Percentiles rank a stretch among this genome's conserved stretches.
These are phyloP conservation scores for Sphaerodactylus townsendi DNA, from an alignment of 2,113 vertebrate species.

Conservation along the genomic window DNA sequence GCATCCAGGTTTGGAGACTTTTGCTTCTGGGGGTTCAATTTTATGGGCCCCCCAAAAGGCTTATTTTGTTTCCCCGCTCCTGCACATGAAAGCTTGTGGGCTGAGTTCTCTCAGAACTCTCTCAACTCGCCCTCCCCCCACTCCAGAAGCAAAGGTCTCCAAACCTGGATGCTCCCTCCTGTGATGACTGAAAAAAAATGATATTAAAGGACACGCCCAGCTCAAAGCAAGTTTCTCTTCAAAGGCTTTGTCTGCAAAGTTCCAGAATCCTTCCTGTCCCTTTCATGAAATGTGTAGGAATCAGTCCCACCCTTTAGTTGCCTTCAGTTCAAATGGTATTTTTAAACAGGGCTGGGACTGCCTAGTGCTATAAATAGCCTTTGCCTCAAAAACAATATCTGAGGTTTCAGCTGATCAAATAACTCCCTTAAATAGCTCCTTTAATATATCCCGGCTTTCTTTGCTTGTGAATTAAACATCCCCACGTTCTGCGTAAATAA, in stretches of 20 bases:
- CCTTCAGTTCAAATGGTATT: constrained; percentile 31
- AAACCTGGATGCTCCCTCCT: too few species aligned
- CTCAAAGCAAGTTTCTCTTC: constrained; percentile 40
- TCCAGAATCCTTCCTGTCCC: background rate
- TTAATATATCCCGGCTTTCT: background rate
- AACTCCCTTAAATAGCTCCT: background rate
- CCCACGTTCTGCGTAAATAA: background rate
- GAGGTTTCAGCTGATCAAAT: constrained; percentile 34
- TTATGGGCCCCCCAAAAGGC: too few species aligned
- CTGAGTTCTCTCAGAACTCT: too few species aligned
- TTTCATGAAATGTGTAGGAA: constrained; percentile 8
- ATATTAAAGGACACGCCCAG: background rate
- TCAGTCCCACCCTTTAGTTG: constrained; percentile 10
- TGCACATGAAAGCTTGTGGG: too few species aligned
- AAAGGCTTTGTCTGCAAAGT: constrained; percentile 17
- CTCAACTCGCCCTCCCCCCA: too few species aligned
- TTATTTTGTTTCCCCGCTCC: too few species aligned
- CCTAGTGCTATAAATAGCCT: constrained; percentile 50
- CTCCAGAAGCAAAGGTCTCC: too few species aligned
- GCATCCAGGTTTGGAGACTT: too few species aligned
- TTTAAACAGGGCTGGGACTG: constrained; percentile 40
- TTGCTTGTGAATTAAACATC: background rate
- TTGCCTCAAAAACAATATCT: constrained; percentile 34
- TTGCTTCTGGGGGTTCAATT: too few species aligned
- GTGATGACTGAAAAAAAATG: too few species aligned